Evolutionary conservation across 2,888 invertebrate species (phyloP).

Genomic region (Agrochola lychnidis): DNA sequence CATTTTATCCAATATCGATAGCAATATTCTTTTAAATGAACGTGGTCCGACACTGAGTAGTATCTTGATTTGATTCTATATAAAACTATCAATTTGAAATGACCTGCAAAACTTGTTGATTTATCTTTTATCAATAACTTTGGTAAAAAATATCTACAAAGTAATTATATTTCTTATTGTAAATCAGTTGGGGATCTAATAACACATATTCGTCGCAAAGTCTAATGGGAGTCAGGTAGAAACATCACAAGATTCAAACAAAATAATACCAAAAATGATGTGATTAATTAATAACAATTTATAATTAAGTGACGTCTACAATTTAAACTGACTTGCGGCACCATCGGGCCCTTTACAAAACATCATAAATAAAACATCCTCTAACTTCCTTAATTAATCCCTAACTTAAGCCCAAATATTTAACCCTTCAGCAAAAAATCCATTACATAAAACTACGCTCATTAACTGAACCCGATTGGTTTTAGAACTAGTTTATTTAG

Average conservation of each 20-base stretch:
- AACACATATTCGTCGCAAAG: neutral
- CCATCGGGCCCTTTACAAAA: neutral
- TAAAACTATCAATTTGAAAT: neutral
- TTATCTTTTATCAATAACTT: neutral
- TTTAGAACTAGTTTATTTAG: slow-evolving; percentile 65
- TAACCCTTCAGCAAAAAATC: slow-evolving; percentile 37
- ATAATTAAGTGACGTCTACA: neutral
- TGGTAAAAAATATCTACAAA: neutral
- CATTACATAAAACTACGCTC: slow-evolving; percentile 58
- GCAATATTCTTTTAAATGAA: slow-evolving; percentile 2
- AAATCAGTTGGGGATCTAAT: neutral
- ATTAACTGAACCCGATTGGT: slow-evolving; percentile 59
- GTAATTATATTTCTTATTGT: neutral
- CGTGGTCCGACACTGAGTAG: neutral
- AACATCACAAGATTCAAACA: too few relatives aligned
- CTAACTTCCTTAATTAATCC: slow-evolving; percentile 44
- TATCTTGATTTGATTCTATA: neutral
- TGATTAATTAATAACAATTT: neutral
- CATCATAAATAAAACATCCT: slow-evolving; percentile 15
- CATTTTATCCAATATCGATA: slow-evolving; percentile 7
- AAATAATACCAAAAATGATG: neutral
- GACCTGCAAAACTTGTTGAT: too few relatives aligned
- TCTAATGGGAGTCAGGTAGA: neutral
- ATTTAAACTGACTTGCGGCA: neutral
- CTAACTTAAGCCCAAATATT: slow-evolving; percentile 29